A percentile compares a stretch with the other conserved stretches of the same genome.
These are phyloP conservation scores for Chelmon rostratus DNA, from an alignment of 2,797 vertebrate species.

Conservation along the genomic window DNA sequence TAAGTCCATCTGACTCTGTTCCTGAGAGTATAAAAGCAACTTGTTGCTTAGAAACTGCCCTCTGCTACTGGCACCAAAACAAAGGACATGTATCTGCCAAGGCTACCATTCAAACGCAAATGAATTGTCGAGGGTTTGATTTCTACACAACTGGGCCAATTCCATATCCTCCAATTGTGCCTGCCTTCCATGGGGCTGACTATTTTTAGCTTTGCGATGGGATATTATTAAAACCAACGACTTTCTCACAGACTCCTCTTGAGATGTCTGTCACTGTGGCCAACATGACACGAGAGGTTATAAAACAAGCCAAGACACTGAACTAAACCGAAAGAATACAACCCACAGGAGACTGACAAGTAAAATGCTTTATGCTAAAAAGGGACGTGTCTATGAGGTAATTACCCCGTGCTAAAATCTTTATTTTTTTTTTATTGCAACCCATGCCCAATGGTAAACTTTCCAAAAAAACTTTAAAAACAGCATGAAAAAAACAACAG, in stretches of 20 bases:
- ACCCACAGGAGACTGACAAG: constrained; percentile 4
- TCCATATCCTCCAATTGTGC: constrained; percentile 81
- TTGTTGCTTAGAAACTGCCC: constrained; percentile 52
- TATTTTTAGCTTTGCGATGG: constrained; percentile 76
- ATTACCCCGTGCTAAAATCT: constrained; percentile 15
- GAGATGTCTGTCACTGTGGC: constrained; percentile 28
- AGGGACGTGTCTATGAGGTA: constrained; percentile 11
- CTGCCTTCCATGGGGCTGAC: constrained; percentile 43
- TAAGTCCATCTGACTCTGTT: constrained; percentile 37
- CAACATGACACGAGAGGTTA: constrained; percentile 35
- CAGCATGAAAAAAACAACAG: constrained; percentile 28
- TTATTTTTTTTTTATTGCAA: constrained; percentile 32
- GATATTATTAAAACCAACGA: constrained; percentile 73
- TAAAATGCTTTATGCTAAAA: constrained; percentile 22
- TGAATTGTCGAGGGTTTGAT: constrained; percentile 62
- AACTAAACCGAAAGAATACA: constrained; percentile 20
- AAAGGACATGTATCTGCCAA: constrained; percentile 70
- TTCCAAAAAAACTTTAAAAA: constrained; percentile 42
- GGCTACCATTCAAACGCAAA: constrained; percentile 66
- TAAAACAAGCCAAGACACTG: constrained; percentile 41
- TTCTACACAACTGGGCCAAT: constrained; percentile 67
- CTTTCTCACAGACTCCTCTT: constrained; percentile 62
- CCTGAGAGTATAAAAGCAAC: constrained; percentile 25
- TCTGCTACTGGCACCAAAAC: constrained; percentile 65
- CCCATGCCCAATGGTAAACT: constrained; percentile 25